Conservation (phyloP, 2,888 invertebrate species). For the Seira musarum region DNA sequence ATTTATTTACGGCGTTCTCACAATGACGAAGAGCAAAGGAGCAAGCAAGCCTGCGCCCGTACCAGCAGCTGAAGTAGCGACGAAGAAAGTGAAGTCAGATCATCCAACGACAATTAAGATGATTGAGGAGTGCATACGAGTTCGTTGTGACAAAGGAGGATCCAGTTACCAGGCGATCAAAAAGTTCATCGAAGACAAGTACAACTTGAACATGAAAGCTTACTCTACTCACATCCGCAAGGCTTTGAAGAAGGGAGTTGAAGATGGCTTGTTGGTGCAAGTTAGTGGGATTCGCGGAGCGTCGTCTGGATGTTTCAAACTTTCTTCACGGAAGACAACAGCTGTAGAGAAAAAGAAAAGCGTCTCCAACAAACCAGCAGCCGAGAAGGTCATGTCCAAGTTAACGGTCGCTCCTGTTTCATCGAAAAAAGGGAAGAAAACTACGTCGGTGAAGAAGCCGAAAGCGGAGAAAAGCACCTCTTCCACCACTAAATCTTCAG, state of each 20-base stretch:
- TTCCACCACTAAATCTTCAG: too few relatives aligned
- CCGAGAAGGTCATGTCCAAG: too few relatives aligned
- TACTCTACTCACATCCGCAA: slow-evolving; percentile 77
- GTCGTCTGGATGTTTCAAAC: slow-evolving; percentile 34
- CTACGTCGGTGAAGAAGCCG: slow-evolving; percentile 3
- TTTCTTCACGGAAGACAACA: slow-evolving; percentile 1
- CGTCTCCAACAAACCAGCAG: not conserved
- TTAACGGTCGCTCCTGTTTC: too few relatives aligned
- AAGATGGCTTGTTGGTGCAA: slow-evolving; percentile 71
- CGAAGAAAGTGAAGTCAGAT: slow-evolving; percentile 65
- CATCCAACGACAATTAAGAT: slow-evolving; percentile 76
- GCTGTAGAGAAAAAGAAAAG: too few relatives aligned
- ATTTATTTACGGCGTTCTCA: too few relatives aligned
- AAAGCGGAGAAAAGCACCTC: not conserved
- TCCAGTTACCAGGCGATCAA: slow-evolving; percentile 77
- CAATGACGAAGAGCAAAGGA: too few relatives aligned
- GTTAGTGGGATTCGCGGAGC: slow-evolving; percentile 41
- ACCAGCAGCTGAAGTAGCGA: slow-evolving; percentile 59
- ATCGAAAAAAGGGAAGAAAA: too few relatives aligned
- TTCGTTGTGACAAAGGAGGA: slow-evolving; percentile 74
- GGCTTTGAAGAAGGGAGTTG: slow-evolving; percentile 76
- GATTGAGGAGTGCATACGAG: slow-evolving; percentile 75
- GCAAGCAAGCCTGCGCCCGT: slow-evolving; percentile 43
- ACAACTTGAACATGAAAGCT: slow-evolving; percentile 77
- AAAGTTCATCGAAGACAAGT: slow-evolving; percentile 77